Percentiles rank a stretch among this genome's conserved stretches.
Conservation (phyloP, 2,888 invertebrate genomes). For the Pinctada fucata region DNA sequence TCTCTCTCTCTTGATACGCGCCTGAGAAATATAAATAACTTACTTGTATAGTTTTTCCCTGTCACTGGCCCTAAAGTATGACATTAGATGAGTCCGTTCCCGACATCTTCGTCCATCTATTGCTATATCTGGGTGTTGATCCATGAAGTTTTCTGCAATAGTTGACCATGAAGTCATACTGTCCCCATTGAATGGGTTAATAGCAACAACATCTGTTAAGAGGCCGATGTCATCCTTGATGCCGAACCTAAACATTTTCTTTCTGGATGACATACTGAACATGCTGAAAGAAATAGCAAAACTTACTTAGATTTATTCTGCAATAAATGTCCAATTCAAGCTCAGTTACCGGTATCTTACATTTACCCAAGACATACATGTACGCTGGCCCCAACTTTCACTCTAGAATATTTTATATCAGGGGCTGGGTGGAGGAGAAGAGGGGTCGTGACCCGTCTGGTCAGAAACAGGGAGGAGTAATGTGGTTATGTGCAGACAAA, state of each 20-base stretch:
- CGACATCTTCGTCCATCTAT: conserved; percentile 1
- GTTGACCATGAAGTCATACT: background rate
- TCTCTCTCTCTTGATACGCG: background rate
- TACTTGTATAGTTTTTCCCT: conserved; percentile 3
- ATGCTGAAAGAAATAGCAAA: too few relatives aligned
- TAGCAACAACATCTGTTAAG: background rate
- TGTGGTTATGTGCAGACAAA: too few relatives aligned
- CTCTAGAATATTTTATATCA: too few relatives aligned
- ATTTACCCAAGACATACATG: too few relatives aligned
- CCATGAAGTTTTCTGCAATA: background rate
- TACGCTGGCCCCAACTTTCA: too few relatives aligned
- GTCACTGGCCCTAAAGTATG: conserved; percentile 1
- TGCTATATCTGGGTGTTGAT: background rate
- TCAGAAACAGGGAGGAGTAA: too few relatives aligned
- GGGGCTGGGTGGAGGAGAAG: too few relatives aligned
- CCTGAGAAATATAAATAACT: background rate
- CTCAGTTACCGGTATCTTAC: too few relatives aligned
- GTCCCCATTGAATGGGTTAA: background rate
- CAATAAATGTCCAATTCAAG: too few relatives aligned
- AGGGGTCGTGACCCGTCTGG: too few relatives aligned
- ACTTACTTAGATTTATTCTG: too few relatives aligned
- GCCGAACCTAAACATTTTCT: conserved; percentile 1
- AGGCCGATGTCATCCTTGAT: background rate
- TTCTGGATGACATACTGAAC: background rate
- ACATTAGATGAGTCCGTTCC: background rate